Conservation (phyloP, 2,113 vertebrate genomes). For the Eurystomus gularis region DNA sequence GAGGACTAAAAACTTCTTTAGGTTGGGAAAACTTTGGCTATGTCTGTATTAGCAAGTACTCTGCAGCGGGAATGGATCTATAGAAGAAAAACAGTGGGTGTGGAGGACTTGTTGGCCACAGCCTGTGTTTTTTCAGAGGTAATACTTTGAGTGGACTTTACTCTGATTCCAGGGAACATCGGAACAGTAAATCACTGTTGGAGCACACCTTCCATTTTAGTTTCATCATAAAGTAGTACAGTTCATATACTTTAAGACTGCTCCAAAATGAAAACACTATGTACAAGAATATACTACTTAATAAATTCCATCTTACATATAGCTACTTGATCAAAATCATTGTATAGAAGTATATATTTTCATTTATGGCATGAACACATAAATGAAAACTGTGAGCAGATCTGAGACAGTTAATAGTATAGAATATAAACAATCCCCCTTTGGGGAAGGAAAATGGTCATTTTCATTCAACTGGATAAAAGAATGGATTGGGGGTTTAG, state of each 20-base stretch:
- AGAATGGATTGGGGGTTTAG: neutral
- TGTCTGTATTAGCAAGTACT: neutral
- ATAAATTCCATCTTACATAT: neutral
- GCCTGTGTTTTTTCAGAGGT: neutral
- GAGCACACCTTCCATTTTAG: neutral
- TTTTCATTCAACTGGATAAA: neutral
- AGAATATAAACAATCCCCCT: neutral
- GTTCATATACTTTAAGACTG: neutral
- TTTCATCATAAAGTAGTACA: neutral
- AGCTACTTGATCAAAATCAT: neutral
- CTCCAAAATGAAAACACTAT: neutral
- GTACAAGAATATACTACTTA: neutral
- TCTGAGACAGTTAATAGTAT: neutral
- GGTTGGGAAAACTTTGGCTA: neutral
- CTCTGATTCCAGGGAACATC: neutral
- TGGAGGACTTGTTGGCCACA: neutral
- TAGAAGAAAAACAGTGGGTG: neutral
- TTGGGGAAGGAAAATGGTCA: neutral
- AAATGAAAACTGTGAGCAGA: neutral
- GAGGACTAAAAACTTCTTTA: neutral
- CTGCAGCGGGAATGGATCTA: neutral
- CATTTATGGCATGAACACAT: neutral
- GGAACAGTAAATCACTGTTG: neutral
- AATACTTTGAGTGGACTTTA: neutral
- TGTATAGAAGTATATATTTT: neutral